phyloP scores from a whole-genome alignment of 2,888 invertebrate species.

The Drosophila eohydei region DNA sequence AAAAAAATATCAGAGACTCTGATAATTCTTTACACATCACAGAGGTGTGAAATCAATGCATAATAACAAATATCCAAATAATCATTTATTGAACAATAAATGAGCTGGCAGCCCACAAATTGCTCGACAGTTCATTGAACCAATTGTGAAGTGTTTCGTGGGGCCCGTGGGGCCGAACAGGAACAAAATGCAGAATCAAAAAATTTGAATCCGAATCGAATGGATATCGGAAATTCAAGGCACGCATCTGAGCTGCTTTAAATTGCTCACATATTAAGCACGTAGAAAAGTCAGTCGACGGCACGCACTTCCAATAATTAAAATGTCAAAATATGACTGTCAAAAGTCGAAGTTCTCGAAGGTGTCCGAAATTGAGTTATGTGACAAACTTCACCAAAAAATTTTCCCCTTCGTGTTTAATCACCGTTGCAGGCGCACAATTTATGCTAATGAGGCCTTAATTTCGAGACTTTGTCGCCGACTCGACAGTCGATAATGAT shows the following conservation, averaged over 20 bases:
- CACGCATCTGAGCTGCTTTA: constrained; percentile 79
- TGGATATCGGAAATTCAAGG: constrained; percentile 42
- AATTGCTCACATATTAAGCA: constrained; percentile 74
- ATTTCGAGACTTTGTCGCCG: constrained; percentile 57
- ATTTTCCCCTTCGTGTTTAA: constrained; percentile 32
- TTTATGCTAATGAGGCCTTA: constrained; percentile 73
- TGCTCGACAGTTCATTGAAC: constrained; percentile 70
- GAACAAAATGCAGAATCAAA: constrained; percentile 39
- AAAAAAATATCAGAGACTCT: constrained; percentile 10
- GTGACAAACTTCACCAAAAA: constrained; percentile 36
- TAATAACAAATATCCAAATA: constrained; percentile 54
- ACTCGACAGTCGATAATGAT: constrained; percentile 54
- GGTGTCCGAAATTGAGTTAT: constrained; percentile 69
- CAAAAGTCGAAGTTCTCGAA: constrained; percentile 56
- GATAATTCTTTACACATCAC: constrained; percentile 7
- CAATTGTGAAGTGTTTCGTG: constrained; percentile 30
- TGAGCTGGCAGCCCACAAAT: constrained; percentile 49
- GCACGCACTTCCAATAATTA: constrained; percentile 76
- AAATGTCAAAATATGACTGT: constrained; percentile 76
- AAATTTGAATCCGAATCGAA: constrained; percentile 31
- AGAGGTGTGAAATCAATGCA: constrained; percentile 61
- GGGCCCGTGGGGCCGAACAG: constrained; percentile 24
- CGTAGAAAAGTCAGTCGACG: constrained; percentile 48
- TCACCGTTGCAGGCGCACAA: constrained; percentile 39
- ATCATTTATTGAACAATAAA: constrained; percentile 60